A percentile compares a stretch with the other conserved stretches of the same genome.
phyloP scores from a whole-genome alignment of 2,113 vertebrate genomes.

The Dromas ardeola region DNA sequence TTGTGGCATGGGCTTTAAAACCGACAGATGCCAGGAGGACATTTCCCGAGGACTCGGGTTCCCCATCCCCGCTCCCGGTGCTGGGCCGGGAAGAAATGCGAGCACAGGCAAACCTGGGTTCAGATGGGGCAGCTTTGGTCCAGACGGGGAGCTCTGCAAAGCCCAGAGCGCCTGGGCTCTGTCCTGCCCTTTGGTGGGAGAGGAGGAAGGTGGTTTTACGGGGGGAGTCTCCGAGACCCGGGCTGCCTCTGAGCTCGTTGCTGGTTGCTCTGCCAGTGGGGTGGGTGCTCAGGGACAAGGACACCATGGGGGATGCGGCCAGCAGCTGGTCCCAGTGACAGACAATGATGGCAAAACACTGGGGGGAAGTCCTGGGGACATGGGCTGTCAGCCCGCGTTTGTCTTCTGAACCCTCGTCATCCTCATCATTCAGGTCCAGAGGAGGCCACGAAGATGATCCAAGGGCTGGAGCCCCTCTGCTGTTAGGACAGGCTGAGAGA shows the following conservation, averaged over 20 bases:
- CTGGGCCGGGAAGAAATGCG: not conserved
- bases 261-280: not conserved
- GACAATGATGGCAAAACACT: not conserved
- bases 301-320: rapidly evolving
- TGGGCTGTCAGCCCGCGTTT: not conserved
- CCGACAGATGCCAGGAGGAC: not conserved
- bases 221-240: not conserved
- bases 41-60: not conserved
- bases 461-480: too few relatives aligned
- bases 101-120: rapidly evolving
- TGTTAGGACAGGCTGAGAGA: too few relatives aligned
- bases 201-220: not conserved
- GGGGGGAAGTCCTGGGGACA: rapidly evolving
- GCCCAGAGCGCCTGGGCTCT: not conserved
- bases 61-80: rapidly evolving
- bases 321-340: not conserved
- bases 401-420: not conserved
- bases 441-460: too few relatives aligned
- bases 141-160: not conserved
- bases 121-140: not conserved
- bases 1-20: rapidly evolving
- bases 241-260: not conserved
- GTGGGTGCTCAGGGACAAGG: not conserved
- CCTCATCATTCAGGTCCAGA: too few relatives aligned
- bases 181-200: not conserved